Conservation (phyloP, 2,797 vertebrate species). For the Danio albolineatus region DNA sequence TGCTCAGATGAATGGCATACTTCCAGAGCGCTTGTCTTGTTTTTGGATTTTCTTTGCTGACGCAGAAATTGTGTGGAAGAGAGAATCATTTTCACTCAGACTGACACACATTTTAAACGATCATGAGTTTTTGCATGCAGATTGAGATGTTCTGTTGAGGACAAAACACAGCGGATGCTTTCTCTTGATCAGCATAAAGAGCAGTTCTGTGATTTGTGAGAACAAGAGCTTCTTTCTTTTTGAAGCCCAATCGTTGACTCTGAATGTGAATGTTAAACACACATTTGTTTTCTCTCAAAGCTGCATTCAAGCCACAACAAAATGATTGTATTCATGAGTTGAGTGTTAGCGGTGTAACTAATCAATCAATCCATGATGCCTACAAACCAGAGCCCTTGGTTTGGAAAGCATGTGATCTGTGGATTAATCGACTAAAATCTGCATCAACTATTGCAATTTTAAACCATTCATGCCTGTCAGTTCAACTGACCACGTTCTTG, state of each 20-base stretch:
- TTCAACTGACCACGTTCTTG: too few species aligned
- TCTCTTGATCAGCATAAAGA: slow-evolving; percentile 18
- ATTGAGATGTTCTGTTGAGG: slow-evolving; percentile 7
- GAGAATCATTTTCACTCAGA: slow-evolving; percentile 44
- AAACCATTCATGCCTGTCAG: too few species aligned
- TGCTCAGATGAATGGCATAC: slow-evolving; percentile 59
- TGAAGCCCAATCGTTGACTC: slow-evolving; percentile 1
- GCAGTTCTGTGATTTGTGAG: not conserved
- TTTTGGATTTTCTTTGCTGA: slow-evolving; percentile 67
- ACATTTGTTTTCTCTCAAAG: not conserved
- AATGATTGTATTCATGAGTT: not conserved
- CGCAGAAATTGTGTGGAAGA: slow-evolving; percentile 60
- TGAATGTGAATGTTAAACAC: slow-evolving; percentile 1
- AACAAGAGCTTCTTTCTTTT: slow-evolving; percentile 32
- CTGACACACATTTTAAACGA: slow-evolving; percentile 41
- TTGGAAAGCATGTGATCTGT: too few species aligned
- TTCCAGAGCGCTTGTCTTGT: slow-evolving; percentile 72
- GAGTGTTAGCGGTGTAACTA: not conserved
- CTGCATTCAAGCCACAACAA: not conserved
- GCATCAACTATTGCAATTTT: too few species aligned
- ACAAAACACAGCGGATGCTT: slow-evolving; percentile 10
- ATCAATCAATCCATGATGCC: too few species aligned
- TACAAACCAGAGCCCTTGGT: too few species aligned
- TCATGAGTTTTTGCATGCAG: slow-evolving; percentile 26
- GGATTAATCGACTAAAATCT: too few species aligned